phyloP scores from a whole-genome alignment of 1,140 invertebrate species.

The Nylanderia fulva region DNA sequence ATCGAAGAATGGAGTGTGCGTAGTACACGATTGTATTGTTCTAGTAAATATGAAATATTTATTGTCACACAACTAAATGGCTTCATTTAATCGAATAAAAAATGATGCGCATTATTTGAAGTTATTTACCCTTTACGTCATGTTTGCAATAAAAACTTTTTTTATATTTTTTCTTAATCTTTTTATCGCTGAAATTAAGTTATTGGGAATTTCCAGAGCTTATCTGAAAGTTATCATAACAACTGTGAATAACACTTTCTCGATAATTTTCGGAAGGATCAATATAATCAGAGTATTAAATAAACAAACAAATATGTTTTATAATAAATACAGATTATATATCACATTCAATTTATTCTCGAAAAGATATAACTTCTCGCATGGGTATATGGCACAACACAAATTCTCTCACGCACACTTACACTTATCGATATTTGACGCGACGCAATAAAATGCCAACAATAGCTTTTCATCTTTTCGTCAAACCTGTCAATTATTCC shows the following conservation, averaged over 20 bases:
- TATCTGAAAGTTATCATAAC: neutral
- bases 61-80: neutral
- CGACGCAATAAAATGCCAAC: neutral
- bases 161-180: slow-evolving; percentile 1
- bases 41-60: neutral
- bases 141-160: neutral
- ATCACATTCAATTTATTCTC: neutral
- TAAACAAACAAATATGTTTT: neutral
- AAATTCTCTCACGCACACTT: neutral
- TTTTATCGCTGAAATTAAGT: neutral
- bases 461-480: neutral
- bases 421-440: slow-evolving; percentile 2
- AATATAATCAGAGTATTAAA: neutral
- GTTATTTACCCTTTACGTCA: neutral
- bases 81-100: slow-evolving; percentile 15
- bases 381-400: neutral
- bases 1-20: too few relatives aligned
- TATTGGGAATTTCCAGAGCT: neutral
- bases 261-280: neutral
- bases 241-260: neutral
- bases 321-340: neutral
- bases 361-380: neutral
- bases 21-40: too few relatives aligned
- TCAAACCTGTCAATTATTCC: slow-evolving; percentile 53
- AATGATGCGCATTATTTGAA: neutral